Percentiles rank a stretch among this genome's conserved stretches.
Evolutionary conservation across 2,797 vertebrate species (phyloP).

Genomic region (Margarornis squamiger): DNA sequence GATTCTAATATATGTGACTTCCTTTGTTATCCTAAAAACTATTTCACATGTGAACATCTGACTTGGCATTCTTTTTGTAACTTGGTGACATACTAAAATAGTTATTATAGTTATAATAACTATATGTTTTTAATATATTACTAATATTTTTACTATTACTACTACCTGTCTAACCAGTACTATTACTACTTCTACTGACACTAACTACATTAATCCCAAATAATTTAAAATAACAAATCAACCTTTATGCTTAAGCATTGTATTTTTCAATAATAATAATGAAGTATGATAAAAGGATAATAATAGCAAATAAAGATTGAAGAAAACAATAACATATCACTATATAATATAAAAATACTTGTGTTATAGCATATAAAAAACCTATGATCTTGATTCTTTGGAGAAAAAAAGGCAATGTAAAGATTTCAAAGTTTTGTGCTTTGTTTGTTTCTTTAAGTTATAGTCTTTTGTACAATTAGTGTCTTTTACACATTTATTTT

Average conservation of each 20-base stretch:
- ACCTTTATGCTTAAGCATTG: not conserved
- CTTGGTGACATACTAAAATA: not conserved
- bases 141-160: not conserved
- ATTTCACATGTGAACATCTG: not conserved
- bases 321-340: not conserved
- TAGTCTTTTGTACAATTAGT: too few species aligned
- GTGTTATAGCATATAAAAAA: not conserved
- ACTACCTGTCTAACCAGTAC: not conserved
- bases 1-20: not conserved
- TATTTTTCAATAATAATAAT: not conserved
- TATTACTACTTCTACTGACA: not conserved
- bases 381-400: rapidly evolving
- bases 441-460: too few species aligned
- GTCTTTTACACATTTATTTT: not conserved
- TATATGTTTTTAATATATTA: not conserved
- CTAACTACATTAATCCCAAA: not conserved
- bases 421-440: not conserved
- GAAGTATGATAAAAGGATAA: not conserved
- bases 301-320: not conserved
- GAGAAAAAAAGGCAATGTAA: not conserved
- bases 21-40: not conserved
- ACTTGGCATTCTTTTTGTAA: not conserved
- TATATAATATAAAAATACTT: not conserved
- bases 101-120: not conserved
- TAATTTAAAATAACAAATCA: not conserved